Base-by-base conservation (phyloP, 2,888 invertebrate species). In the Macrophya alboannulata region DNA sequence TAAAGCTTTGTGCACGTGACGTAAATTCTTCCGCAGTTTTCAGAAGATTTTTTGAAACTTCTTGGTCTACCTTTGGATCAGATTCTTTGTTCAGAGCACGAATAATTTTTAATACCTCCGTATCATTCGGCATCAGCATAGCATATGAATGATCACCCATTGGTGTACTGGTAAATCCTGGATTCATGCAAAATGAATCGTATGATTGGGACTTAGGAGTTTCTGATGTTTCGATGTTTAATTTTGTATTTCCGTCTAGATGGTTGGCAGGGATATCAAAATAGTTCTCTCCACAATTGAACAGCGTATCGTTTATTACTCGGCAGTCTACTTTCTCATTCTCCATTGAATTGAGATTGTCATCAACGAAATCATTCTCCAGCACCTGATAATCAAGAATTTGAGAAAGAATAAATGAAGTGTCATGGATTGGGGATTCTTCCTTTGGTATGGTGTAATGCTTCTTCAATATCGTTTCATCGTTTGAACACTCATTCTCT, bases 371-470 rank as follows among this genome's bases (percentile, higher is more conserved):
- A 25, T 81, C 62, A 81, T 59, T 81, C 21, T 81, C 62, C 45
- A 40, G n/a, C 21, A n/a, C 81, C 81, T 81, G 62, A 43, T 81
- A 81, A 81, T 81, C 81, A 81, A 81, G 62, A 81, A 81, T 81
- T n/a, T 81, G 21, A 40, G 81, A 37, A 81, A 81, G 62, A 62
- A 81, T 81, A 81, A 40, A 62, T 62, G 43, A 62, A 62, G 81
- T 81, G n/a, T 81, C 81, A 40, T 62, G 81, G 81, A 81, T 62
- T 17, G 81, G 62, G 43, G 45, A 81, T 51, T 71, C 37, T 84
- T 84, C 62, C 5, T 71, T 84, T 43, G 71, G 51, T 71, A 10
- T 48, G n/a, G 72, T 8, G 6, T 21, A 48, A 72, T 72, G 71
- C 25, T 71, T 72, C 31, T 72, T 37, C 55, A n/a, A 9, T 31